Conservation (phyloP, 1,140 invertebrate genomes). For the Caenorhabditis briggsae region DNA sequence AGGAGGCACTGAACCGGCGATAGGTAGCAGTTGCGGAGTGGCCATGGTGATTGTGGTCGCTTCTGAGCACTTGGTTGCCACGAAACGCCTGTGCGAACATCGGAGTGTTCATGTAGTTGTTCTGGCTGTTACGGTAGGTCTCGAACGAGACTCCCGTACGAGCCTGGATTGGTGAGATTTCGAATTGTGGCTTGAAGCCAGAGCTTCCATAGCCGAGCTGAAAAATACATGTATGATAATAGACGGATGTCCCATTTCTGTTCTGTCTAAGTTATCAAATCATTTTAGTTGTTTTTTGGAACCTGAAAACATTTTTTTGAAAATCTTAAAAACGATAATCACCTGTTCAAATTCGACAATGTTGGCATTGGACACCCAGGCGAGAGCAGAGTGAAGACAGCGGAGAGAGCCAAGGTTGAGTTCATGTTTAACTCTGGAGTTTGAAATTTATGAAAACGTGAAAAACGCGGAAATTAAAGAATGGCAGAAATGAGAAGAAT, state of each 20-base stretch:
- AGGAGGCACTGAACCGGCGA: conserved; percentile 58
- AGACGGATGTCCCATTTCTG: neutral
- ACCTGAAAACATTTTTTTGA: neutral
- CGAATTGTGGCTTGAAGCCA: conserved; percentile 35
- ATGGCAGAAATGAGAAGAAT: too few relatives aligned
- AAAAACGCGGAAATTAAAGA: neutral
- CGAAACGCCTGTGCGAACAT: neutral
- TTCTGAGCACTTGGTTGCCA: conserved; percentile 37
- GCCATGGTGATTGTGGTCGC: conserved; percentile 34
- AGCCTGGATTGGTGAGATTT: conserved; percentile 8
- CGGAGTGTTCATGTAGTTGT: neutral
- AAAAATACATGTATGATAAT: neutral
- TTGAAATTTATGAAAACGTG: neutral
- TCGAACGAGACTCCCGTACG: conserved; percentile 9
- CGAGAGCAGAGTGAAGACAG: neutral
- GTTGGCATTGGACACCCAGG: neutral
- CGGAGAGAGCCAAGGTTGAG: conserved; percentile 35
- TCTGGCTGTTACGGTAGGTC: conserved; percentile 6
- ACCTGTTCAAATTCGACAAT: conserved; percentile 33
- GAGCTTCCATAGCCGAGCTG: conserved; percentile 23
- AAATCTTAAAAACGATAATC: neutral
- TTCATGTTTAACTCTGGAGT: conserved; percentile 13
- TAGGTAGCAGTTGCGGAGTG: conserved; percentile 61
- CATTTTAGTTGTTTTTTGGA: too few relatives aligned
- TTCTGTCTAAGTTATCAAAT: neutral